phyloP scores from a whole-genome alignment of 2,113 vertebrate genomes.

The Lepus americanus region DNA sequence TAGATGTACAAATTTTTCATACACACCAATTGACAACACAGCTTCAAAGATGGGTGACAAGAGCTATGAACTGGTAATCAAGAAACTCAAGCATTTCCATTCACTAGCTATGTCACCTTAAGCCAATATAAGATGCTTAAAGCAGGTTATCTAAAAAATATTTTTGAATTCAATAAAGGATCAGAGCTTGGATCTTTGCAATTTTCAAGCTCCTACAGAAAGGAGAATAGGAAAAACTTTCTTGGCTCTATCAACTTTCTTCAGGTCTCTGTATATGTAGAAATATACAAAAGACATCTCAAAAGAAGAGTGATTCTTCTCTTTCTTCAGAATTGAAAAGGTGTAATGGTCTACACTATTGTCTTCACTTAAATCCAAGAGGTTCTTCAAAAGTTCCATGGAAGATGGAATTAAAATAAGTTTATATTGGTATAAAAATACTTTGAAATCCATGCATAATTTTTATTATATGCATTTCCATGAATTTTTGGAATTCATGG shows the following conservation, averaged over 20 bases:
- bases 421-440: no score
- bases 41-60: not conserved
- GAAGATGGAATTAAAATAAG: no score
- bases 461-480: no score
- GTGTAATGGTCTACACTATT: not conserved
- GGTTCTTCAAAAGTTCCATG: no score
- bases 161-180: not conserved
- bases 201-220: conserved; percentile 5
- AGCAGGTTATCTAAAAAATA: not conserved
- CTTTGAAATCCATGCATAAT: no score
- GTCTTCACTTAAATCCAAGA: no score
- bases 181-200: not conserved
- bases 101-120: not conserved
- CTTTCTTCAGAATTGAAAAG: conserved; percentile 21
- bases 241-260: not conserved
- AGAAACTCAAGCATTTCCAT: not conserved
- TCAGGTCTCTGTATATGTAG: not conserved
- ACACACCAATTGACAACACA: not conserved
- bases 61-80: not conserved
- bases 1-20: not conserved
- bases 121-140: conserved; percentile 2
- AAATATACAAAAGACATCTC: conserved; percentile 3
- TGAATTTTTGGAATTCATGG: no score
- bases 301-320: not conserved
- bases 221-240: not conserved